Evolutionary conservation across 2,888 invertebrate genomes (phyloP).

Genomic region (Drosophila hamatofila): DNA sequence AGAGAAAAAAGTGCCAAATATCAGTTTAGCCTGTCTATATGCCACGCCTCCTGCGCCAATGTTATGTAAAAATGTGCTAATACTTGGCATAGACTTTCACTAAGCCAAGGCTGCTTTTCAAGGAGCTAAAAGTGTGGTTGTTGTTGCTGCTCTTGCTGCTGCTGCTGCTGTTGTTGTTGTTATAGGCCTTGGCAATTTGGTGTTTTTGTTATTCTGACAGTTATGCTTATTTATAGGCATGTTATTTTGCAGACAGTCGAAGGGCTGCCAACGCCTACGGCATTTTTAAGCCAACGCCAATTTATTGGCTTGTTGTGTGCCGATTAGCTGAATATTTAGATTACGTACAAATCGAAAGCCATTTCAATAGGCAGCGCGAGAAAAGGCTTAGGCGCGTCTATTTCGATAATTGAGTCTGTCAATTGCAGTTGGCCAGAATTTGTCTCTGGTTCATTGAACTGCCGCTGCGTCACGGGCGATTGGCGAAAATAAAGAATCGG

Average conservation of each 20-base stretch:
- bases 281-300: conserved; percentile 71
- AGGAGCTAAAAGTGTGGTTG: conserved; percentile 24
- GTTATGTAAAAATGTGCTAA: conserved; percentile 52
- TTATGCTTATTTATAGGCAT: conserved; percentile 78
- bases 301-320: conserved; percentile 77
- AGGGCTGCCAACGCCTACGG: conserved; percentile 25
- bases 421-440: conserved; percentile 37
- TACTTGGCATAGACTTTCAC: conserved; percentile 54
- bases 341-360: conserved; percentile 59
- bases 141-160: conserved; percentile 24
- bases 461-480: conserved; percentile 50
- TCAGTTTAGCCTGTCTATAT: conserved; percentile 15
- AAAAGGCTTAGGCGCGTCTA: conserved; percentile 63
- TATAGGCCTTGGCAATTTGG: conserved; percentile 45
- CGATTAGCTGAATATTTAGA: conserved; percentile 75
- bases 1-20: conserved; percentile 37
- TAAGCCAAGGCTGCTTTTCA: conserved; percentile 40
- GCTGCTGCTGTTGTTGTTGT: conserved; percentile 24
- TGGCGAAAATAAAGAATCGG: conserved; percentile 55
- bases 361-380: conserved; percentile 54
- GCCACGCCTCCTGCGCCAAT: conserved; percentile 40
- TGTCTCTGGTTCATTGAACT: conserved; percentile 55
- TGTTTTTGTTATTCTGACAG: conserved; percentile 69
- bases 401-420: conserved; percentile 58
- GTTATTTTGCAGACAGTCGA: conserved; percentile 49